Evolutionary conservation across 2,797 vertebrate species (phyloP), one percentile per base, ranked within the genome.

Genomic region (Meda fulgida): DNA sequence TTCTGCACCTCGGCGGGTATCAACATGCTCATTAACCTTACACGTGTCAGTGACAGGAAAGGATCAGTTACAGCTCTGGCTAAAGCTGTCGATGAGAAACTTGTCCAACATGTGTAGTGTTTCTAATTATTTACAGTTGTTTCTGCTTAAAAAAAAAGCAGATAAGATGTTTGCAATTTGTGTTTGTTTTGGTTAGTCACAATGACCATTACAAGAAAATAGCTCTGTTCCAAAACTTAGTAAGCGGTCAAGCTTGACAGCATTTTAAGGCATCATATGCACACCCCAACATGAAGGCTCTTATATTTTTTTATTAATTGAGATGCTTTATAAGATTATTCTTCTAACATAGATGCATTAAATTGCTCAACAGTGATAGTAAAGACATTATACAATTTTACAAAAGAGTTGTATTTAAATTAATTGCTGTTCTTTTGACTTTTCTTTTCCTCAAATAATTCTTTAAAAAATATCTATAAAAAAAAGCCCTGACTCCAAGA

Each of bases 1-100:
- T 83, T 65, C 80, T 86, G 89, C 87, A 87, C 90, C 91, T 90
- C 90, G 89, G 91, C 65, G 14, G 90, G 89, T 86, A 90, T 89
- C 65, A 46, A 88, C 84, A 86, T 90, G 90, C 91, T 93, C 87
- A 92, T 94, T 94, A 94, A 91, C 80, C 81, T 77, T 40, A 80
- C 76, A 81, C 13, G 86, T 91, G 92, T 93, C 89, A 86, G 86
- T 71, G 79, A 91, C 91, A 93, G 93, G 91, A 93, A 95, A 75
- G 82, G 90, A 94, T 92, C 90, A 63, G 88, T 91, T 89, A 89
- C 87, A 83, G 87, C 79, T 73, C 86, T 5, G 83, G 77, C 89
- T 86, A 87, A 90, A 86, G 81, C 80, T 31, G 84, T 88, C 84
- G 89, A 80, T 86, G 26, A 67, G 71, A 89, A 84, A 90, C 90